Evolutionary conservation across 2,888 invertebrate species (phyloP).

Genomic region (Fabriciana adippe): DNA sequence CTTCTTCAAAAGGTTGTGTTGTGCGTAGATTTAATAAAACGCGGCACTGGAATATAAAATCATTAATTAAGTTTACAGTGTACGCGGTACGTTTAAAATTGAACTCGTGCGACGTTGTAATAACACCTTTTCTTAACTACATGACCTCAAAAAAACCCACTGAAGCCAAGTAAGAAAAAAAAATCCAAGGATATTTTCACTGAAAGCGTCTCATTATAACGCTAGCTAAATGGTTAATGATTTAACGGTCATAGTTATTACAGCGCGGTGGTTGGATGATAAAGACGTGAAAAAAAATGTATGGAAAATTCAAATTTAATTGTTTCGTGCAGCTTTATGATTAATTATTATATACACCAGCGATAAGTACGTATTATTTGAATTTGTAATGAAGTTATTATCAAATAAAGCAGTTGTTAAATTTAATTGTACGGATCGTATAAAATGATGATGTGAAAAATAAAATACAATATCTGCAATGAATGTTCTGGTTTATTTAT

Average conservation of each 20-base stretch:
- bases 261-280: constrained; percentile 34
- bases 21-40: constrained; percentile 95
- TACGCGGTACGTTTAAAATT: constrained; percentile 6
- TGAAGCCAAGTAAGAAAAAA: constrained; percentile 32
- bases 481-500: no score
- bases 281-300: constrained; percentile 35
- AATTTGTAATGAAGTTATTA: constrained; percentile 30
- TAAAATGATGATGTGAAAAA: neutral
- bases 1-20: constrained; percentile 96
- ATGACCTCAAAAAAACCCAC: constrained; percentile 44
- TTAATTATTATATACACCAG: constrained; percentile 19
- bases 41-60: constrained; percentile 85
- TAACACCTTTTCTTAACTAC: constrained; percentile 35
- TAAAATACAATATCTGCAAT: neutral
- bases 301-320: constrained; percentile 39
- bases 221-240: constrained; percentile 46
- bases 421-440: neutral
- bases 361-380: constrained; percentile 34
- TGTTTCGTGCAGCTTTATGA: constrained; percentile 35
- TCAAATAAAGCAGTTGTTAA: constrained; percentile 14
- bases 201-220: constrained; percentile 54
- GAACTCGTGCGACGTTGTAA: constrained; percentile 18
- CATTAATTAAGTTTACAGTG: constrained; percentile 7
- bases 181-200: constrained; percentile 58
- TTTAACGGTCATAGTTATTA: constrained; percentile 48